Percentiles rank a stretch among this genome's conserved stretches.
These are phyloP conservation scores for Micrastur ruficollis DNA, from an alignment of 2,797 vertebrate genomes.

Conservation along the genomic window DNA sequence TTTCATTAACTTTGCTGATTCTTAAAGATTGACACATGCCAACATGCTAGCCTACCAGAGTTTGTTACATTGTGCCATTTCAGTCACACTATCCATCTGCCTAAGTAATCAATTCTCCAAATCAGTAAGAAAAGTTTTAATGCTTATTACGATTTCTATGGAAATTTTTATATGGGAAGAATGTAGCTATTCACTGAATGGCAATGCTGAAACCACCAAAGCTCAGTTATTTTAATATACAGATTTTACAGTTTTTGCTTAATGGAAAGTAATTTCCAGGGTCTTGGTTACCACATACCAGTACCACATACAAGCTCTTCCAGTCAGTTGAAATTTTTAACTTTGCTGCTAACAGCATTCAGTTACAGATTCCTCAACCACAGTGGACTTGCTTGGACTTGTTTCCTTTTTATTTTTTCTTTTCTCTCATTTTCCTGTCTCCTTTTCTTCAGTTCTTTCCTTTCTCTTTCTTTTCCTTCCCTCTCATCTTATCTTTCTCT, in stretches of 20 bases:
- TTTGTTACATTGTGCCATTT: background rate
- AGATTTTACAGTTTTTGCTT: background rate
- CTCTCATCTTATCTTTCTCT: background rate
- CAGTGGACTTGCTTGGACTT: background rate
- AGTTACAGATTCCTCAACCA: background rate
- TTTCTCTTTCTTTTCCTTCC: background rate
- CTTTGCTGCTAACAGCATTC: background rate
- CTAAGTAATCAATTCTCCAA: background rate
- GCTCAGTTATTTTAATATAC: background rate
- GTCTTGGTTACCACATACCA: background rate
- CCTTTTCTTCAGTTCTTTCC: background rate
- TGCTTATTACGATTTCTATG: background rate
- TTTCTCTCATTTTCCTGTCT: background rate
- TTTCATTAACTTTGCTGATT: background rate
- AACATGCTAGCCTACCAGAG: background rate
- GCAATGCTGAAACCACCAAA: background rate
- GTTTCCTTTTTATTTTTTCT: background rate
- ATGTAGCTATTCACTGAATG: background rate
- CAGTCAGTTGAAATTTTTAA: background rate
- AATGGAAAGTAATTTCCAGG: background rate
- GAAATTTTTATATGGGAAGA: background rate
- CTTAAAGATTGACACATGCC: background rate
- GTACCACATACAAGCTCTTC: background rate
- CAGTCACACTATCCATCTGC: background rate
- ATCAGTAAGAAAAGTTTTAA: background rate